phyloP scores from a whole-genome alignment of 2,797 vertebrate genomes.

The Paedocypris micromegethes region DNA sequence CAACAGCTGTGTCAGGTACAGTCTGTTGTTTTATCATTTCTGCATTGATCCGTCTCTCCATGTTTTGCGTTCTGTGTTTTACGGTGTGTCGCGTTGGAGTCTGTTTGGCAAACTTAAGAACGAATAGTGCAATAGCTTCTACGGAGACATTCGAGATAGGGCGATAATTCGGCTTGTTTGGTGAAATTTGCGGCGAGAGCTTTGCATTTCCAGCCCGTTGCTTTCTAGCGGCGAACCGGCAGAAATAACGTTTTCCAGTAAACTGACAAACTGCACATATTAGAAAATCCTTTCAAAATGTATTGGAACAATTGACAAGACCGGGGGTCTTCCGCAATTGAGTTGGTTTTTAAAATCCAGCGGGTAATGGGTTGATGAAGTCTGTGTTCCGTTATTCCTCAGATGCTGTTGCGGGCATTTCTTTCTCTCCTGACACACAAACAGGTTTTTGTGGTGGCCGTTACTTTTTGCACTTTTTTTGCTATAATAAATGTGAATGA shows the following conservation, averaged over 20 bases:
- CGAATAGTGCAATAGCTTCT: too few species aligned
- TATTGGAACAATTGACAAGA: constrained; percentile 19
- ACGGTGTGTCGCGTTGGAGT: not conserved
- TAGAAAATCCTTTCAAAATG: constrained; percentile 23
- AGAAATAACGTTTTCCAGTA: constrained; percentile 25
- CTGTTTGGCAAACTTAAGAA: constrained; percentile 5
- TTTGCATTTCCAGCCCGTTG: constrained; percentile 2
- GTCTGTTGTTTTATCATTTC: constrained; percentile 1
- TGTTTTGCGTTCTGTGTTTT: not conserved
- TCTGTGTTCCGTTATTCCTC: too few species aligned
- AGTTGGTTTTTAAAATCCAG: too few species aligned
- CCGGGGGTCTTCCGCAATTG: constrained; percentile 8
- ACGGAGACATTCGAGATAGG: too few species aligned
- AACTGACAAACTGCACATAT: not conserved
- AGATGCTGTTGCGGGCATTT: too few species aligned
- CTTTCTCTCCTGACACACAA: too few species aligned
- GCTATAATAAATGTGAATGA: too few species aligned
- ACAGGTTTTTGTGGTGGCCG: too few species aligned
- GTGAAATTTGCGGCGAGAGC: not conserved
- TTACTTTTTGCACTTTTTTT: too few species aligned
- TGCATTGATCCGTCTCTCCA: not conserved
- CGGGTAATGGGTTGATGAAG: too few species aligned
- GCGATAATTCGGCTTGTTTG: too few species aligned
- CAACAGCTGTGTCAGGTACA: constrained; percentile 49
- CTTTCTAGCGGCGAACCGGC: constrained; percentile 13